A percentile compares a stretch with the other conserved stretches of the same genome.
Conservation (phyloP, 2,113 vertebrate species). For the Ciconia boyciana region DNA sequence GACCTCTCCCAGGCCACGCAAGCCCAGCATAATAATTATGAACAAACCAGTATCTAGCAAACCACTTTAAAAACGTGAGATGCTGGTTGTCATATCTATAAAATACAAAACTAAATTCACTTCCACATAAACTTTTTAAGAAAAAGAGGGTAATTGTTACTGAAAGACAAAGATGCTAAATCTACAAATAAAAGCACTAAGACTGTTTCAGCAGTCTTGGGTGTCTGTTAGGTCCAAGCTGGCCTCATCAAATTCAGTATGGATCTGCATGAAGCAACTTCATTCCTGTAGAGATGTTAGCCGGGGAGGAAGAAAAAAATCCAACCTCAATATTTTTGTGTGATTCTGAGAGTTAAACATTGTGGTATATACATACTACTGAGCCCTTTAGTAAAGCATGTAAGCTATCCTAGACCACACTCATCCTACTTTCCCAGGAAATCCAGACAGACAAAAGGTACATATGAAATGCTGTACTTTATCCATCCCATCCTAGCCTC, state of each 20-base stretch:
- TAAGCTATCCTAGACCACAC: not conserved
- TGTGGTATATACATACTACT: not conserved
- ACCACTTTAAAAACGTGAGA: not conserved
- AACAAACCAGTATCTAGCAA: not conserved
- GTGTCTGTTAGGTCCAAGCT: not conserved
- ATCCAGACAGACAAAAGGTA: not conserved
- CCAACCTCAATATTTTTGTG: not conserved
- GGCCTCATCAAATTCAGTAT: not conserved
- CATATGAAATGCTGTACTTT: not conserved
- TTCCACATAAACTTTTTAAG: not conserved
- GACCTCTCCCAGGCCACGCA: not conserved
- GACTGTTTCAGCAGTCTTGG: not conserved
- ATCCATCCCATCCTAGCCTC: not conserved
- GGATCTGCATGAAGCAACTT: not conserved
- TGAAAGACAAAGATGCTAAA: not conserved
- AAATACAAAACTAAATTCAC: not conserved
- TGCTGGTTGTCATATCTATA: rapidly evolving
- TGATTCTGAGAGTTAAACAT: not conserved
- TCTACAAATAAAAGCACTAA: not conserved
- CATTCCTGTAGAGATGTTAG: not conserved
- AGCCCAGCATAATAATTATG: not conserved
- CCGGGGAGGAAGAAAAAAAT: not conserved
- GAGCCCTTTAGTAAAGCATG: not conserved
- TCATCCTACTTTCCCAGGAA: not conserved
- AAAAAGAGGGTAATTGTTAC: not conserved